These are phyloP conservation scores for Lonchura striata DNA, from an alignment of 2,113 vertebrate species.

Conservation along the genomic window DNA sequence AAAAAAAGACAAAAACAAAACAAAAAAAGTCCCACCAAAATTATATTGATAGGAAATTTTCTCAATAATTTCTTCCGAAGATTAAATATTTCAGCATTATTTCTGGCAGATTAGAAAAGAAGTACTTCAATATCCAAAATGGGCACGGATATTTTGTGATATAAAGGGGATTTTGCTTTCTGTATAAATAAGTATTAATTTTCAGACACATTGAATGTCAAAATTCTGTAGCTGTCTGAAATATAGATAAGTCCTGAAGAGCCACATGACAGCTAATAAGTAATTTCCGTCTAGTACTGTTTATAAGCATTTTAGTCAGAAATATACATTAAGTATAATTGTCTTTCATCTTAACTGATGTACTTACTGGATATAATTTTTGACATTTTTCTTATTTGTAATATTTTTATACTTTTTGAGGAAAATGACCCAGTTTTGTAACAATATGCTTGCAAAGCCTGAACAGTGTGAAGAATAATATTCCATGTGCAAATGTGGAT, in stretches of 20 bases:
- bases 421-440: slow-evolving; percentile 34
- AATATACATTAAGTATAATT: slow-evolving; percentile 16
- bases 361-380: neutral
- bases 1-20: neutral
- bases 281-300: neutral
- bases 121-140: neutral
- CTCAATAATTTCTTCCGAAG: neutral
- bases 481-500: neutral
- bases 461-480: neutral
- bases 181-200: neutral
- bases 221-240: neutral
- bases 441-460: neutral
- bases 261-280: neutral
- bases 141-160: neutral
- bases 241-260: neutral
- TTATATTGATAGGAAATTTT: neutral
- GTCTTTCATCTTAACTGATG: neutral
- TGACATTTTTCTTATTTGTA: neutral
- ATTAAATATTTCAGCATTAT: neutral
- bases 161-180: neutral
- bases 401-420: neutral
- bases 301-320: neutral
- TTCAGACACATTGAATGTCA: neutral
- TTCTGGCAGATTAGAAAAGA: neutral
- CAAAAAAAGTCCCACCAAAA: neutral